These are phyloP conservation scores for Drosophila bipectinata DNA, from an alignment of 1,140 invertebrate species.

Conservation along the genomic window DNA sequence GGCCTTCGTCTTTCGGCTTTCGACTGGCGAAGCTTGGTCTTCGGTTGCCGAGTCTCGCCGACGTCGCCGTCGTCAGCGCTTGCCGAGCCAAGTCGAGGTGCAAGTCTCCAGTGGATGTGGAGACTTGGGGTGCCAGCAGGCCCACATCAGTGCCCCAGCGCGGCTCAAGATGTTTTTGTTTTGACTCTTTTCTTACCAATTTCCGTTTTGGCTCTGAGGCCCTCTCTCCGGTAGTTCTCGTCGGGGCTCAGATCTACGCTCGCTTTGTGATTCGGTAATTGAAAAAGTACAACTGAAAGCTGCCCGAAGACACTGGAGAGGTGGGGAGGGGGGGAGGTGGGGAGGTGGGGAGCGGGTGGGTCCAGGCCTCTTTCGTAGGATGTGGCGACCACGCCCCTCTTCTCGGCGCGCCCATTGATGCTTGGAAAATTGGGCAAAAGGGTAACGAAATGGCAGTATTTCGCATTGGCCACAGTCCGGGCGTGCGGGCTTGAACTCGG, in stretches of 20 bases:
- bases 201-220: constrained; percentile 67
- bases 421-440: constrained; percentile 72
- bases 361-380: constrained; percentile 37
- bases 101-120: constrained; percentile 3
- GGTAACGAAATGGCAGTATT: constrained; percentile 73
- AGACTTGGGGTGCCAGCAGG: not conserved
- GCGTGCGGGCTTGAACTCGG: constrained; percentile 6
- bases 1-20: constrained; percentile 32
- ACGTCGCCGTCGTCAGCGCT: constrained; percentile 77
- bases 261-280: constrained; percentile 70
- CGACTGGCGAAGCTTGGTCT: constrained; percentile 44
- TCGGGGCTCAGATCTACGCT: constrained; percentile 41
- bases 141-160: not conserved
- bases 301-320: not conserved
- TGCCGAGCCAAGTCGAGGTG: constrained; percentile 25
- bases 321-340: no score
- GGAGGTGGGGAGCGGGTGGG: not conserved
- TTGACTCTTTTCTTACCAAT: constrained; percentile 66
- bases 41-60: constrained; percentile 19
- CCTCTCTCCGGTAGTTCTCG: constrained; percentile 50
- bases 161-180: constrained; percentile 19
- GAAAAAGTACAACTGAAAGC: constrained; percentile 51
- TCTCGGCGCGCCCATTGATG: constrained; percentile 39
- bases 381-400: constrained; percentile 34
- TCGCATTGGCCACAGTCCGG: constrained; percentile 65